Evolutionary conservation across 2,888 invertebrate genomes (phyloP).

Genomic region (Xanthia togata): DNA sequence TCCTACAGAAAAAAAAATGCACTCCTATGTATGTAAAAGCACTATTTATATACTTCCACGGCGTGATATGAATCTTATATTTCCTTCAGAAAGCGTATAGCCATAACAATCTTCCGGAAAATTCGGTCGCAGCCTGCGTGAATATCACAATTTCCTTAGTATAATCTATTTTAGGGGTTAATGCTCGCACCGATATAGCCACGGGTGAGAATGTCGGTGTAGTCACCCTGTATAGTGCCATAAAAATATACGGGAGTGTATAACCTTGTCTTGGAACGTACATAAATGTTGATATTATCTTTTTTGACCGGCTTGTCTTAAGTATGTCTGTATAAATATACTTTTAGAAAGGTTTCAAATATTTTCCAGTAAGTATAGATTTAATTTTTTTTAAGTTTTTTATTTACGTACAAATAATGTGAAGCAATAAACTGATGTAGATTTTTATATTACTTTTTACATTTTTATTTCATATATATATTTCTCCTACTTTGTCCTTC

Average conservation of each 20-base stretch:
- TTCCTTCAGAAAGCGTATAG: slow-evolving; percentile 68
- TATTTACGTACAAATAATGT: background rate
- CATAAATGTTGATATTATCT: slow-evolving; percentile 37
- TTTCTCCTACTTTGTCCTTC: too few species aligned
- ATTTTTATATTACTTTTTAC: background rate
- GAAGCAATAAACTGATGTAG: background rate
- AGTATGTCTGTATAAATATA: background rate
- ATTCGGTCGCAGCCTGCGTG: slow-evolving; percentile 67
- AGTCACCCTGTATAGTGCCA: slow-evolving; percentile 53
- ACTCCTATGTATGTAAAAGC: slow-evolving; percentile 34
- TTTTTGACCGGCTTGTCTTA: slow-evolving; percentile 33
- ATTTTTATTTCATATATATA: too few species aligned
- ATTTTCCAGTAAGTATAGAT: too few species aligned
- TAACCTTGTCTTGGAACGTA: slow-evolving; percentile 17
- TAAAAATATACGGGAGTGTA: slow-evolving; percentile 58
- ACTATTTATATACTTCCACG: slow-evolving; percentile 44
- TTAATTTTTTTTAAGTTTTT: background rate
- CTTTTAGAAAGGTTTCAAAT: background rate
- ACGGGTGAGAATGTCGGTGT: slow-evolving; percentile 61
- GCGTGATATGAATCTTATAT: slow-evolving; percentile 67
- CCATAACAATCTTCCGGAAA: slow-evolving; percentile 68
- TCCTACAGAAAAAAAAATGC: slow-evolving; percentile 26
- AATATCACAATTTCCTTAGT: slow-evolving; percentile 71
- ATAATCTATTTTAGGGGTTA: slow-evolving; percentile 75
- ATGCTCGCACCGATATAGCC: slow-evolving; percentile 68